Conservation (phyloP, 23 tunicate genomes). For the Trididemnum clinides region DNA sequence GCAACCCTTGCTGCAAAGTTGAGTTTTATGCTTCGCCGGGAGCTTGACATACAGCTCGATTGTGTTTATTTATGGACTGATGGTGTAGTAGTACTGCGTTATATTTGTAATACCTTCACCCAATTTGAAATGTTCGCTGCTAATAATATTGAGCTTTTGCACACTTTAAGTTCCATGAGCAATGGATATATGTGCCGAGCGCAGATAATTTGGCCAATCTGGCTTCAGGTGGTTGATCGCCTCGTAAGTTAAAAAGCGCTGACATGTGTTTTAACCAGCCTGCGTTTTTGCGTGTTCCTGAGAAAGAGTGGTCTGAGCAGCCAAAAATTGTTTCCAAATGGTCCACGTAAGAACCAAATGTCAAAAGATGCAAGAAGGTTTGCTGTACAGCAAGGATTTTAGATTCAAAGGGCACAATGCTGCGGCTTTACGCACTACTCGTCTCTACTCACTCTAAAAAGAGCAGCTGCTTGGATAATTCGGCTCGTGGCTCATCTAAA, state of each 20-base stretch:
- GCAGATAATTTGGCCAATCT: neutral
- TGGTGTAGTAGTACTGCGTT: neutral
- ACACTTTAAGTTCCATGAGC: neutral
- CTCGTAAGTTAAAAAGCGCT: neutral
- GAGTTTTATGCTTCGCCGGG: neutral
- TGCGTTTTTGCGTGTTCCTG: neutral
- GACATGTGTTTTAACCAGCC: neutral
- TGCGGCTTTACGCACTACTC: too few species aligned
- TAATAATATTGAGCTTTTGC: neutral
- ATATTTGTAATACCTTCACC: neutral
- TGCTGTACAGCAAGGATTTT: too few species aligned
- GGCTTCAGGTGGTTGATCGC: neutral
- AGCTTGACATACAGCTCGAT: neutral
- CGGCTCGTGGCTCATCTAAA: too few species aligned
- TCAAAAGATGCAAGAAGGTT: neutral
- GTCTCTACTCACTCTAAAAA: too few species aligned
- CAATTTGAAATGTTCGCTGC: conserved; percentile 27
- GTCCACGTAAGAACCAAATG: neutral
- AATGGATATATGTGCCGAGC: conserved; percentile 17
- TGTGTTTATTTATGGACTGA: conserved; percentile 11
- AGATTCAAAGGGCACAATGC: too few species aligned
- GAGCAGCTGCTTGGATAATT: too few species aligned
- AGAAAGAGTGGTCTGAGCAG: neutral
- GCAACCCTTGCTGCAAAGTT: conserved; percentile 10
- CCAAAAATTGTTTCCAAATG: neutral